Conservation (phyloP, 2,888 invertebrate genomes). For the Athetis lepigone region DNA sequence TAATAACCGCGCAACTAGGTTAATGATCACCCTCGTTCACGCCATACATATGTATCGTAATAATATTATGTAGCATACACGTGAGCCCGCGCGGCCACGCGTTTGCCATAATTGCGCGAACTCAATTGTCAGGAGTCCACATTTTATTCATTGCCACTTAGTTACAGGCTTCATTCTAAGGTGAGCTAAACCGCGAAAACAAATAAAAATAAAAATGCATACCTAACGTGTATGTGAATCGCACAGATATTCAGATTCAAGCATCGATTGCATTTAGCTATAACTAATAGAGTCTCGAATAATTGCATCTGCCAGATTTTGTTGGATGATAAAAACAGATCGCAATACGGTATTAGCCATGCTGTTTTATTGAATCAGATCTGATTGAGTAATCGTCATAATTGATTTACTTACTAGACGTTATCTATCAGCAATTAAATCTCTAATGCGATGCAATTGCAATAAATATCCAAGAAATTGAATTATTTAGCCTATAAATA, state of each 20-base stretch:
- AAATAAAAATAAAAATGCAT: neutral
- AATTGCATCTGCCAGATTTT: too few relatives aligned
- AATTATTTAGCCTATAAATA: neutral
- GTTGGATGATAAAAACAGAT: too few relatives aligned
- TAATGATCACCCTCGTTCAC: constrained; percentile 60
- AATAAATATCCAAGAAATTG: constrained; percentile 17
- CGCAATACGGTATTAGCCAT: too few relatives aligned
- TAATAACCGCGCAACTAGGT: constrained; percentile 55
- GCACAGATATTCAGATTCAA: neutral
- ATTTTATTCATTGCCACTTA: constrained; percentile 36
- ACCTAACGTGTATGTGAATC: neutral
- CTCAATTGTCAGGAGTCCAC: constrained; percentile 40
- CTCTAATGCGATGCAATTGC: too few relatives aligned
- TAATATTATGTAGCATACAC: constrained; percentile 46
- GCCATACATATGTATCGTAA: constrained; percentile 50
- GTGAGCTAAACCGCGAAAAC: neutral
- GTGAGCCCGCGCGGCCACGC: constrained; percentile 16
- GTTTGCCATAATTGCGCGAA: constrained; percentile 24
- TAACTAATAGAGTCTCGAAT: too few relatives aligned
- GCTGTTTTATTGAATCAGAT: neutral
- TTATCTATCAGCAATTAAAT: too few relatives aligned
- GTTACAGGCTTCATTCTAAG: constrained; percentile 23
- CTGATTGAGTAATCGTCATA: neutral
- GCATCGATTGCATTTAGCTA: too few relatives aligned
- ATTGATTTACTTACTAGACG: constrained; percentile 1